A percentile compares a stretch with the other conserved stretches of the same genome.
Conservation (phyloP, 2,888 invertebrate genomes). For the Melitaea athalia region DNA sequence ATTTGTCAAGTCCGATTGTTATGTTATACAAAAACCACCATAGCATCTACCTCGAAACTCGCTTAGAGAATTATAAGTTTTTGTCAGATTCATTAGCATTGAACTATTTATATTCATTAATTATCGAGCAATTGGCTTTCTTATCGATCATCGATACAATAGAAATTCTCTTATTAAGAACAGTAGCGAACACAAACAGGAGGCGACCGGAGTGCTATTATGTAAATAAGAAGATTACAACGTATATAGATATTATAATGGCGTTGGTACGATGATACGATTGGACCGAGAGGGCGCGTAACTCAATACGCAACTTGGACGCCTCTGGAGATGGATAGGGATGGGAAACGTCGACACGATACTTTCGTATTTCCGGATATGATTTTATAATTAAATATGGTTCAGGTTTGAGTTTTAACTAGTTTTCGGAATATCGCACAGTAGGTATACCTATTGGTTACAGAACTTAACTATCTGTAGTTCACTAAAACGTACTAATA, state of each 20-base stretch:
- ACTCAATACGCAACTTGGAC: conserved; percentile 79
- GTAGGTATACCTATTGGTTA: no score
- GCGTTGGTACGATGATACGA: conserved; percentile 60
- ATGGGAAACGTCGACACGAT: conserved; percentile 35
- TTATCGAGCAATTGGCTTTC: background rate
- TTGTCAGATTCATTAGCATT: background rate
- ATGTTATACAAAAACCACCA: no score
- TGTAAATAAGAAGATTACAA: conserved; percentile 72
- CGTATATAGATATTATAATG: conserved; percentile 67
- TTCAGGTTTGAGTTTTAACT: background rate
- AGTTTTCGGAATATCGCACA: no score
- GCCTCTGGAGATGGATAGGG: conserved; percentile 54
- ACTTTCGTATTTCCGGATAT: background rate
- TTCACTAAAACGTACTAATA: no score
- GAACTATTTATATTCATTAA: no score
- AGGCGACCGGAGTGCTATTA: conserved; percentile 55
- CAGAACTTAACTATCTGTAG: no score
- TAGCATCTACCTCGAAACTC: background rate
- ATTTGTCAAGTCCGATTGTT: no score
- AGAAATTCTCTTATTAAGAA: conserved; percentile 34
- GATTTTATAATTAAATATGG: background rate
- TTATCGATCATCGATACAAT: conserved; percentile 10
- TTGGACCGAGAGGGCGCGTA: conserved; percentile 70
- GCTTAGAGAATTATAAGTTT: no score
- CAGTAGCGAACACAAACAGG: conserved; percentile 29